Evolutionary conservation across 2,888 invertebrate species (phyloP).

Genomic region (Brenthis ino): DNA sequence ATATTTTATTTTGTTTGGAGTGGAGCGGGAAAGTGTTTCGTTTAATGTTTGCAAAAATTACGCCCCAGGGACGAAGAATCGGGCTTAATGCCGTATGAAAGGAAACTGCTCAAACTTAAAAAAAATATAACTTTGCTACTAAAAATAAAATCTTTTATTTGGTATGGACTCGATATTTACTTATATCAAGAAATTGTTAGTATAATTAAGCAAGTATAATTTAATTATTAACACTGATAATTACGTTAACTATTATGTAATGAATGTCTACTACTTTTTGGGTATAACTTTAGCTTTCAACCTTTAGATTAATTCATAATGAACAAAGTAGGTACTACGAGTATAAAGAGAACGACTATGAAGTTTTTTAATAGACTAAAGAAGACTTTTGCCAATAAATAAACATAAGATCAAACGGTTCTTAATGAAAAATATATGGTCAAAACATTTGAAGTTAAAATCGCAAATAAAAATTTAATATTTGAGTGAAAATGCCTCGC

Average conservation of each 20-base stretch:
- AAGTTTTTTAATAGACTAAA: too few relatives aligned
- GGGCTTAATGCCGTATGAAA: conserved; percentile 26
- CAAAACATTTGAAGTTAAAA: not conserved
- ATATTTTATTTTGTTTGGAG: conserved; percentile 39
- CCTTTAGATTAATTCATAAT: too few relatives aligned
- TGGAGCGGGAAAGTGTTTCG: conserved; percentile 28
- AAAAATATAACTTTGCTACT: conserved; percentile 7
- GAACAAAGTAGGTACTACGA: too few relatives aligned
- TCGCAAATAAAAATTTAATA: not conserved
- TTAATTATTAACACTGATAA: not conserved
- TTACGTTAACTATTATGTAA: not conserved
- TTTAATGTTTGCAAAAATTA: conserved; percentile 39
- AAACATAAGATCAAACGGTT: too few relatives aligned
- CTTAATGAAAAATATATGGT: too few relatives aligned
- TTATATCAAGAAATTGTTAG: not conserved
- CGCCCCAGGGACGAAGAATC: conserved; percentile 25
- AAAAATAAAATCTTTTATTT: not conserved
- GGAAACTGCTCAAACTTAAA: conserved; percentile 20
- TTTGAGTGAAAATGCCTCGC: conserved; percentile 8
- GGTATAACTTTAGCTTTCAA: too few relatives aligned
- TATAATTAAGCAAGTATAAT: too few relatives aligned
- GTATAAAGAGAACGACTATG: too few relatives aligned
- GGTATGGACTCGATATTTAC: not conserved
- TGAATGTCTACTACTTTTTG: not conserved
- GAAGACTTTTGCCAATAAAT: too few relatives aligned